phyloP scores from a whole-genome alignment of 2,888 invertebrate genomes.

The Heterodera filipjevi region DNA sequence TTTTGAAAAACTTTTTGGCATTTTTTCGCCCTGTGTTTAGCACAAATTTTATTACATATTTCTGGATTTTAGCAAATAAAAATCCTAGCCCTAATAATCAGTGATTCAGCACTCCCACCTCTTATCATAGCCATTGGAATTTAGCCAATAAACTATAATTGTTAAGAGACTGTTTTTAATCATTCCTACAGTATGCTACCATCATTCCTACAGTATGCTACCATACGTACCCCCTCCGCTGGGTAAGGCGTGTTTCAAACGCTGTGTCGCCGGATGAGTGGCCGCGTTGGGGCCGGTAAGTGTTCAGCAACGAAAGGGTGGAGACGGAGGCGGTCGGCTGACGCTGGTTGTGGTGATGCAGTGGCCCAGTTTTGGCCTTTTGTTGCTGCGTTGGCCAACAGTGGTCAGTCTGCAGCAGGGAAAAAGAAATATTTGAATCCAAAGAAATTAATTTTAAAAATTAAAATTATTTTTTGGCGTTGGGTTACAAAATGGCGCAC shows the following conservation, averaged over 20 bases:
- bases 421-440: not conserved
- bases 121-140: no score
- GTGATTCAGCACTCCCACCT: no score
- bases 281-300: not conserved
- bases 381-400: constrained; percentile 29
- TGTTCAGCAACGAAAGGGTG: constrained; percentile 12
- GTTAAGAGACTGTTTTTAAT: not conserved
- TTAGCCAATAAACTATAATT: no score
- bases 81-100: no score
- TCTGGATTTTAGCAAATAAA: no score
- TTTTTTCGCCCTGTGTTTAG: no score
- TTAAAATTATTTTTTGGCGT: not conserved
- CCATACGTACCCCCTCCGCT: not conserved
- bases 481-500: not conserved
- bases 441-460: not conserved
- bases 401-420: constrained; percentile 16
- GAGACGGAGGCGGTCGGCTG: constrained; percentile 2
- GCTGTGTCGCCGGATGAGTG: constrained; percentile 6
- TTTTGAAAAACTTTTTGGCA: no score
- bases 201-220: not conserved
- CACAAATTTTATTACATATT: no score
- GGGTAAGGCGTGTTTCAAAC: constrained; percentile 18
- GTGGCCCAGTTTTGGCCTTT: constrained; percentile 13
- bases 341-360: not conserved
- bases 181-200: not conserved